A percentile compares a stretch with the other conserved stretches of the same genome.
phyloP scores from a whole-genome alignment of 2,888 invertebrate genomes.

The Ochlodes sylvanus region DNA sequence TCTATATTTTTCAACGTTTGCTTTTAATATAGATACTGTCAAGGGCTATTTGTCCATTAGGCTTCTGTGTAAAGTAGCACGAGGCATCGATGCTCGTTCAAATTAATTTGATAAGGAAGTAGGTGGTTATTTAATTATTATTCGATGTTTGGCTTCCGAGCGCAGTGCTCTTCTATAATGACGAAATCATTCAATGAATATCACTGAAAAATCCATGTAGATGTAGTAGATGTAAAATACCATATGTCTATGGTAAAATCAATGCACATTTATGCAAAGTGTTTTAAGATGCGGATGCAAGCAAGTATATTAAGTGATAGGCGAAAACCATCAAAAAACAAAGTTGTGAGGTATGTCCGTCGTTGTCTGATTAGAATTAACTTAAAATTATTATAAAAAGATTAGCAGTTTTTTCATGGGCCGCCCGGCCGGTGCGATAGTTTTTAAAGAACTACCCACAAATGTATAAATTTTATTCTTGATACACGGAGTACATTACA shows the following conservation, averaged over 20 bases:
- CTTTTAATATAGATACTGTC: too few relatives aligned
- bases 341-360: slow-evolving; percentile 3
- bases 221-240: too few relatives aligned
- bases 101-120: slow-evolving; percentile 10
- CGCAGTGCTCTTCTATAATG: not conserved
- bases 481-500: too few relatives aligned
- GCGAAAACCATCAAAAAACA: not conserved
- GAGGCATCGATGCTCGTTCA: not conserved
- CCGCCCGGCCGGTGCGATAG: too few relatives aligned
- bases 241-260: too few relatives aligned
- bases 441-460: too few relatives aligned
- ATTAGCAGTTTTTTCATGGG: too few relatives aligned
- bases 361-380: not conserved
- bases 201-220: not conserved
- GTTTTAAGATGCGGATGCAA: not conserved
- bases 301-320: not conserved
- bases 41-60: not conserved
- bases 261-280: too few relatives aligned
- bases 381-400: too few relatives aligned
- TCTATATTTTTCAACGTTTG: too few relatives aligned
- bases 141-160: not conserved
- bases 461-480: too few relatives aligned
- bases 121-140: not conserved
- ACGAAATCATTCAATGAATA: not conserved
- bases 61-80: not conserved